Evolutionary conservation across 2,113 vertebrate genomes (phyloP), one percentile per base, ranked within the genome.

Genomic region (Romanogobio albipinnatus): DNA sequence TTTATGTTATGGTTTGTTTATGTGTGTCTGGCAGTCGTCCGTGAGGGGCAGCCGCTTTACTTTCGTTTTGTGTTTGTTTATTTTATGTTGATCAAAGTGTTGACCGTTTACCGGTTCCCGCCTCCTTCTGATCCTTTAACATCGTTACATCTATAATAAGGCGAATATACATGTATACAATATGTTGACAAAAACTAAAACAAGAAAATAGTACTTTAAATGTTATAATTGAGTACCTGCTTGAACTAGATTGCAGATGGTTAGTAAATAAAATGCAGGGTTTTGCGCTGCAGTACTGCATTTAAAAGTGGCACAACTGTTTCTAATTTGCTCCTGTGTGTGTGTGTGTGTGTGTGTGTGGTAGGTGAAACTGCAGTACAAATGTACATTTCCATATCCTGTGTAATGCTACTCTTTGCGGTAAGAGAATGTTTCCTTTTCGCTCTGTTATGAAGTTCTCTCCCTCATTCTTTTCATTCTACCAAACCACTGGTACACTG

Each of bases 381-480:
- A 91, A 79, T 71, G 78, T 76, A 86, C 58, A 68, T 90, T 90
- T 92, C 88, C 88, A 91, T 90, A 91, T 87, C 83, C 87, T 82
- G 85, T 81, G 86, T 91, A 87, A 88, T 53, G 47, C 77, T 86
- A 84, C 22, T 47, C 82, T 84, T 79, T 76, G 83, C 14, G 86
- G 89, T 85, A 90, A 86, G 49, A 45, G 59, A 81, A 84, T 33
- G 75, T 85, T 82, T 89, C 88, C 87, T 86, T 73, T 87, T 66
- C 53, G 61, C 43, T 64, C 81, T 49, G 26, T 59, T 36, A 70
- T 61, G 71, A 70, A 82, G 45, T 59, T 84, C 45, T 87, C 81
- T 89, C 87, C 87, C 93, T 93, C 89, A 88, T 92, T 88, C 87
- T 90, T 89, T 89, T 85, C 76, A 29, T 91, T 88, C 90, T 90